Percentiles rank a stretch among this genome's conserved stretches.
Conservation (phyloP, 2,888 invertebrate genomes). For the Hyposoter didymator region DNA sequence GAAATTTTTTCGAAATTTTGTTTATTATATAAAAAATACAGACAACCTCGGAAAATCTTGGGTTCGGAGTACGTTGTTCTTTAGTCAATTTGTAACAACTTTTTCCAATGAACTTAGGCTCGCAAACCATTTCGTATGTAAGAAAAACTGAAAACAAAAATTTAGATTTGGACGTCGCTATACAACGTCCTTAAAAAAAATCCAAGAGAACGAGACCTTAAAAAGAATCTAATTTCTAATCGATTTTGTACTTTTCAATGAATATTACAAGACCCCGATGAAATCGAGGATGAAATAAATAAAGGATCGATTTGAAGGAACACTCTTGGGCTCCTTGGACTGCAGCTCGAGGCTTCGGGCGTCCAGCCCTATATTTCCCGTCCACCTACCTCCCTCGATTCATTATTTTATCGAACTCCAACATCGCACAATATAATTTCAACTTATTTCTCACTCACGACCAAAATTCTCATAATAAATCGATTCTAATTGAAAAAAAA, state of each 20-base stretch:
- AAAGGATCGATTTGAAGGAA: slow-evolving; percentile 75
- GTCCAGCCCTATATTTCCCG: slow-evolving; percentile 59
- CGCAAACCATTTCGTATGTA: too few relatives aligned
- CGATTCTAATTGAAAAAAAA: not conserved
- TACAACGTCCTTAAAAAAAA: slow-evolving; percentile 53
- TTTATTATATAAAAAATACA: too few relatives aligned
- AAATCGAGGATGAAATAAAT: slow-evolving; percentile 81
- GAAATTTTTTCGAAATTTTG: too few relatives aligned
- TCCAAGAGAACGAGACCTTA: slow-evolving; percentile 30
- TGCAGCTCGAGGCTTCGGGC: slow-evolving; percentile 65
- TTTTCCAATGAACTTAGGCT: too few relatives aligned
- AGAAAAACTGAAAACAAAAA: too few relatives aligned
- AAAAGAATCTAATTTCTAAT: slow-evolving; percentile 81
- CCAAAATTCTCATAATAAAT: not conserved
- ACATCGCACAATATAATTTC: slow-evolving; percentile 39
- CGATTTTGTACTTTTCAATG: slow-evolving; percentile 81
- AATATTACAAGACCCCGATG: slow-evolving; percentile 80
- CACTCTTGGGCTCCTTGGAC: slow-evolving; percentile 57
- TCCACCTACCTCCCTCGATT: slow-evolving; percentile 51
- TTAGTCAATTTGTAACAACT: too few relatives aligned
- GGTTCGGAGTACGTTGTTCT: too few relatives aligned
- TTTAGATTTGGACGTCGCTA: too few relatives aligned
- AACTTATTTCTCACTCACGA: slow-evolving; percentile 4
- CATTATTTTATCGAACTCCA: slow-evolving; percentile 27
- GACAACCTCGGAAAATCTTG: too few relatives aligned